Conservation (phyloP, 2,113 vertebrate genomes). For the Anolis carolinensis region DNA sequence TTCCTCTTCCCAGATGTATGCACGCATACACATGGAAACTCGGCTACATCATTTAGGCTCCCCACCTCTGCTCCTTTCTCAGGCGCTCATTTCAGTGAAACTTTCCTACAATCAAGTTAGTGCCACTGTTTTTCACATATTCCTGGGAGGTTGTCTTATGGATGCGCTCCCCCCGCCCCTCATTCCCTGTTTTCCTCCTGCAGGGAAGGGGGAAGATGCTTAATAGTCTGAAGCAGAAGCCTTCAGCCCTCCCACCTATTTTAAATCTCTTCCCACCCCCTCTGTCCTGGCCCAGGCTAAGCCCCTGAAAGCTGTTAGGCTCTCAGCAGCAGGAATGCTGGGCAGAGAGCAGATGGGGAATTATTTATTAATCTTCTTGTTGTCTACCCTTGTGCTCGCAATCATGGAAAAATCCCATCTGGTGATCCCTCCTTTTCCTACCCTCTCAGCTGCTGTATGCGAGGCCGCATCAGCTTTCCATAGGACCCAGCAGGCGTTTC, state of each 20-base stretch:
- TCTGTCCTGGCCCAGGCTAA: constrained; percentile 8
- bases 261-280: not conserved
- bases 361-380: constrained; percentile 8
- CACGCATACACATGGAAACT: not conserved
- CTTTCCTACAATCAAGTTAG: not conserved
- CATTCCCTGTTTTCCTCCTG: not conserved
- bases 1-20: not conserved
- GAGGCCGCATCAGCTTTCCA: constrained; percentile 14
- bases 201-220: not conserved
- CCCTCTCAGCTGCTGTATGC: constrained; percentile 15
- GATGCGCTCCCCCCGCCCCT: not conserved
- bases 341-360: constrained; percentile 12
- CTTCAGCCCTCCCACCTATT: not conserved
- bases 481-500: constrained; percentile 15
- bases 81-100: not conserved
- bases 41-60: not conserved
- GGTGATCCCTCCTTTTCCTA: not conserved
- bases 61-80: not conserved
- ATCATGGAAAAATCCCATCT: not conserved
- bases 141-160: not conserved
- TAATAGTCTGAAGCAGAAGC: not conserved
- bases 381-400: constrained; percentile 7
- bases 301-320: constrained; percentile 11
- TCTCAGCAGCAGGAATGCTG: not conserved
- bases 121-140: not conserved